phyloP scores from a whole-genome alignment of 2,888 invertebrate species.

The Ennomos quercinarius region DNA sequence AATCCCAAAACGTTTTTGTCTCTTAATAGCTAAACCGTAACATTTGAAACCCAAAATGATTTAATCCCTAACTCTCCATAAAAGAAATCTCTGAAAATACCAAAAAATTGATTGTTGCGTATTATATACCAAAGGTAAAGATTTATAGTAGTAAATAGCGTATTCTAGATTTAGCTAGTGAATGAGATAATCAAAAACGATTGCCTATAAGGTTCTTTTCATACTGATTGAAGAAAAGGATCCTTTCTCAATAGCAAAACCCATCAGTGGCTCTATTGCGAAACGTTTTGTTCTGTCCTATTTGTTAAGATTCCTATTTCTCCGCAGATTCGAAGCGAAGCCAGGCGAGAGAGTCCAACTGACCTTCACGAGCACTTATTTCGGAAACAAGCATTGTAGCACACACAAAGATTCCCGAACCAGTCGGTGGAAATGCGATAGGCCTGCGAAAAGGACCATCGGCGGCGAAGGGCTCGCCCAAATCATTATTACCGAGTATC shows the following conservation, averaged over 20 bases:
- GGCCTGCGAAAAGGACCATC: conserved; percentile 74
- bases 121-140: no score
- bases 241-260: conserved; percentile 19
- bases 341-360: conserved; percentile 89
- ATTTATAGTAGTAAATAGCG: no score
- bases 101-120: no score
- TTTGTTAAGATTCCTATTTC: conserved; percentile 27
- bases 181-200: conserved; percentile 1
- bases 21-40: no score
- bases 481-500: conserved; percentile 88
- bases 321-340: conserved; percentile 87
- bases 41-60: no score
- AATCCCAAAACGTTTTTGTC: no score
- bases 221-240: conserved; percentile 11
- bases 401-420: conserved; percentile 88
- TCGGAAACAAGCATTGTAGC: conserved; percentile 89
- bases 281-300: conserved; percentile 24
- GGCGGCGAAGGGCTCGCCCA: conserved; percentile 85
- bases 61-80: no score
- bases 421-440: conserved; percentile 89
- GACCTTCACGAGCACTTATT: conserved; percentile 88
- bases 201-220: background rate
- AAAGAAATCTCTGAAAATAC: no score
- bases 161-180: background rate
- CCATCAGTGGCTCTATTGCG: conserved; percentile 6